Base-by-base conservation (phyloP, 2,797 vertebrate species). In the Falco berigora region DNA sequence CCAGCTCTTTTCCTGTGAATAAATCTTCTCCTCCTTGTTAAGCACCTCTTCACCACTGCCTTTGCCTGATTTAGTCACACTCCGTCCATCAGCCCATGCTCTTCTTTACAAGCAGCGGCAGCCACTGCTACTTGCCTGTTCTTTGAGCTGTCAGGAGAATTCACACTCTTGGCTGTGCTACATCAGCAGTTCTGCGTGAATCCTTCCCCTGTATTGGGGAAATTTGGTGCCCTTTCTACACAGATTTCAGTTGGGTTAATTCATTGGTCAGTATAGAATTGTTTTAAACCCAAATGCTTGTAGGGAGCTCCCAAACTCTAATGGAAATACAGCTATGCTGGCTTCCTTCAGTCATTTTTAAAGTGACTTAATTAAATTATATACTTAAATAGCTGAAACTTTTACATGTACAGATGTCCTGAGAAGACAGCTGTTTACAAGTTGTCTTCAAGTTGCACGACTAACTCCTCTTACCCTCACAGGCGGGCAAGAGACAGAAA, bases 1-100 rank as follows among this genome's bases (percentile, higher is more conserved):
- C 85, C 79, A 92, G 66, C 62, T 91, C 76, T 93, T 92, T 95
- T 94, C 91, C 91, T 72, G 73, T 82, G 87, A 90, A 79, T 94
- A 61, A 90, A 66, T 86, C 74, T 88, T 73, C 67, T 94, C 81
- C 61, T 68, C 67, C 63, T 52, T 68, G 52, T 89, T 88, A 80
- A 95, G 64, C 42, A 55, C 17, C 44, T 72, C 66, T 88, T 81
- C 66, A 42, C 11, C 28, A 2, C n/a, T 38, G 83, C 22, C 10
- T 79, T 89, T 95, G 83, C 71, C 58, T 19, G 40, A 53, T 96
- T 89, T 91, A 88, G 89, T 94, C 85, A 66, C 89, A 64, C 56
- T 80, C 62, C 1, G 5, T 87, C 76, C 50, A 9, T 78, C 6
- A 2, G 58, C 53, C 66, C 62, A 3, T 44, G 53, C 22, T 64